Base-by-base conservation (phyloP, 2,888 invertebrate species). In the Stenotaenia linearis region DNA sequence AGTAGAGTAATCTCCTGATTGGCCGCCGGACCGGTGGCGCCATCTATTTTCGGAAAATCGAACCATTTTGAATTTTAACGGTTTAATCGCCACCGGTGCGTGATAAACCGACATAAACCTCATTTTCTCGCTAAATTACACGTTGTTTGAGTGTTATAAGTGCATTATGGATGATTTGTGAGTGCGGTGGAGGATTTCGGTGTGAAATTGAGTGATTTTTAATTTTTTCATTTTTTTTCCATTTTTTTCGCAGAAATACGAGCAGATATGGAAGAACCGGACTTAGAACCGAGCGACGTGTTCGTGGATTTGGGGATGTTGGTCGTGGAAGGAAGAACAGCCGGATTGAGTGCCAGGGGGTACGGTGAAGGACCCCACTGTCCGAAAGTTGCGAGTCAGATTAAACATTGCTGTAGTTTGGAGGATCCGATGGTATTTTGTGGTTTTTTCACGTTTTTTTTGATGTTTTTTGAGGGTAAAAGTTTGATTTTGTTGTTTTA, bases 351-450 rank as follows among this genome's bases (percentile, higher is more conserved):
- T 6, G 83, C 83, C 80, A 88, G 90, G 83, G 91, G 91, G 45
- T 90, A 91, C 85, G 89, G 89, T 83, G 91, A 92, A 86, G 92
- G 92, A 45, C 91, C 91, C 32, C 92, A 92, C 85, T 91, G 91
- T 84, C 88, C 85, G 12, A 83, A 82, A 23, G 84, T 86, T 80
- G 84, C 86, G 1, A 78, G 85, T 80, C 86, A 87, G 82, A 83
- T 83, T 77, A 82, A 82, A 40, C 86, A 86, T 80, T 82, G 82
- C 23, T 87, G 87, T 82, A 84, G 85, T 56, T 80, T 82, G 25
- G 82, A 82, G 25, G 83, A 83, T 81, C 80, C 82, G 79, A 82
- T 84, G 83, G 85, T 85, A 81, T 82, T 84, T 37, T 21, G 21
- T 3, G 25, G 25, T 12, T 61, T 61, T 61, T 7, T 1, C n/a